A percentile compares a stretch with the other conserved stretches of the same genome.
phyloP scores from a whole-genome alignment of 1,140 invertebrate species.

The Dendroctonus ponderosae region DNA sequence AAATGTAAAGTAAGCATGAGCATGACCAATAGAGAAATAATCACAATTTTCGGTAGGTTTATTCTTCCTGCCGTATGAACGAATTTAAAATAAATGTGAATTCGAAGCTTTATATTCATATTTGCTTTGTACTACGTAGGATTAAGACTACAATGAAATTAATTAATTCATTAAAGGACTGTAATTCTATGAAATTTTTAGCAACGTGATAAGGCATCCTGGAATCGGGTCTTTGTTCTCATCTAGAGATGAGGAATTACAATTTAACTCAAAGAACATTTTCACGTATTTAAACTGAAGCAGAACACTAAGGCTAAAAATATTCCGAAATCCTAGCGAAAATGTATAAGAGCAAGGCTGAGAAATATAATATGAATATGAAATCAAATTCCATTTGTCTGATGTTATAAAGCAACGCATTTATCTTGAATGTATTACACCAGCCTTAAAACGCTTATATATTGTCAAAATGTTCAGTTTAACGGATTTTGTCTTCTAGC shows the following conservation, averaged over 20 bases:
- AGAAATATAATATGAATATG: slow-evolving; percentile 20
- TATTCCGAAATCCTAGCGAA: not conserved
- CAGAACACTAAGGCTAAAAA: not conserved
- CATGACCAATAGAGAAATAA: too few relatives aligned
- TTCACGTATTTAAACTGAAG: not conserved
- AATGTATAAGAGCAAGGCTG: not conserved
- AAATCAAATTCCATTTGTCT: slow-evolving; percentile 28
- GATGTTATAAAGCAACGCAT: slow-evolving; percentile 24
- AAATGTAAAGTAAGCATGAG: too few relatives aligned
- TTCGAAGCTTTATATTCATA: too few relatives aligned
- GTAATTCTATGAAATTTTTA: too few relatives aligned
- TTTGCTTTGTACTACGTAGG: too few relatives aligned
- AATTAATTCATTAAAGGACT: too few relatives aligned
- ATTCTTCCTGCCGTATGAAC: too few relatives aligned
- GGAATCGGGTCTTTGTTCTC: too few relatives aligned
- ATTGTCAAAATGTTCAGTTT: slow-evolving; percentile 28
- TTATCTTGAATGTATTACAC: slow-evolving; percentile 13
- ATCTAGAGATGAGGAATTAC: not conserved
- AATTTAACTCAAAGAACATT: not conserved
- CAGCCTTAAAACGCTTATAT: slow-evolving; percentile 6
- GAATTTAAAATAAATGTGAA: too few relatives aligned
- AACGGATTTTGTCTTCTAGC: slow-evolving; percentile 18
- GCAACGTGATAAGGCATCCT: too few relatives aligned
- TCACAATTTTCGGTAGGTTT: too few relatives aligned
- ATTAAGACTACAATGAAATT: too few relatives aligned